Evolutionary conservation across 2,113 vertebrate species (phyloP), one percentile per base, ranked within the genome.

Genomic region (Poicephalus meyeri): DNA sequence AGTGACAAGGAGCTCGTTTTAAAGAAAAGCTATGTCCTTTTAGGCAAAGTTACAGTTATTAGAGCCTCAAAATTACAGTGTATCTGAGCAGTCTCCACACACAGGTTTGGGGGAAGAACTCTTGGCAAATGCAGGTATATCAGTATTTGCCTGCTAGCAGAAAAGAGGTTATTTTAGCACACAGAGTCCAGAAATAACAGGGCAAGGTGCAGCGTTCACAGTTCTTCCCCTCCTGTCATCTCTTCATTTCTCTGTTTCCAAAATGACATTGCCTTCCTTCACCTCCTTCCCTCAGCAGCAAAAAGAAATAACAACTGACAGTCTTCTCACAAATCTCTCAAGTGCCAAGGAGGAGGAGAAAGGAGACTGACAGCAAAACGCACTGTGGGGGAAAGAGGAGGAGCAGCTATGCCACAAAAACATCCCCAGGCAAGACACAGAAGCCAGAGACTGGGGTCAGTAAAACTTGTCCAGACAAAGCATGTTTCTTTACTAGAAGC

Each of bases 391-490:
- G 50, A 93, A 96, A 93, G 76, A 94, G 76, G 42, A 95, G 82
- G 19, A 94, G 89, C 56, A 84, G 65, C 80, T 53, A 79, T 33
- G 80, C 86, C 92, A 78, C 90, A 76, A 88, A 95, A 96, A 94
- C 88, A 95, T 60, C 95, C 92, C 65, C 80, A 72, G 95, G 94
- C 93, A 70, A 95, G 37, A 93, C 86, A 88, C 80, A 86, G 92
- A 92, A 93, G 83, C 73, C 93, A 95, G 86, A 65, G 88, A 84
- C 2, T 19, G 35, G 88, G 92, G 93, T 96, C 96, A 97, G 47
- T 89, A 93, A 91, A 96, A 96, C 90, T 82, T 89, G 95, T 33
- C 88, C 92, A 79, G 93, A 94, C 95, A 94, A 93, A 65, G 95
- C 83, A 84, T 6, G 41, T 80, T 94, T 72, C 81, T 86, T 69